phyloP scores from a whole-genome alignment of 1,140 invertebrate genomes.

The Scaptomyza graminum region DNA sequence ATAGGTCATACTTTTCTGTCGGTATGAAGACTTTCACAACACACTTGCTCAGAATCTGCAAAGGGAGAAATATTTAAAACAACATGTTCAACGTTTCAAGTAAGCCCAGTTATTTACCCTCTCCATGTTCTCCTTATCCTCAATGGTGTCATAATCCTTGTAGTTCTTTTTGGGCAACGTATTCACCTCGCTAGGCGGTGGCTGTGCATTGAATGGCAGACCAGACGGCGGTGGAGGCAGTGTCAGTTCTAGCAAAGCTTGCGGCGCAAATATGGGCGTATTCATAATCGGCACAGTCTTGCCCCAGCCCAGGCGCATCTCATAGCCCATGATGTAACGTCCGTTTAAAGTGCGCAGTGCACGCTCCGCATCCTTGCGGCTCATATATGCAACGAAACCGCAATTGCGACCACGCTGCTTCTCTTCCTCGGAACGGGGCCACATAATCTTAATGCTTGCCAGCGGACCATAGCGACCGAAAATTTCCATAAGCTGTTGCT shows the following conservation, averaged over 20 bases:
- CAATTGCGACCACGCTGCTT: conserved; percentile 97
- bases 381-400: conserved; percentile 99
- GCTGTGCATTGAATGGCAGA: conserved; percentile 99
- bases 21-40: conserved; percentile 99
- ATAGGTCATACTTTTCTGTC: conserved; percentile 89
- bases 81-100: background rate
- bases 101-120: conserved; percentile 84
- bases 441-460: conserved; percentile 99
- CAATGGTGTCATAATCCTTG: conserved; percentile 84
- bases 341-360: conserved; percentile 96
- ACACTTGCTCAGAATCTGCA: conserved; percentile 85
- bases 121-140: conserved; percentile 89
- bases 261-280: conserved; percentile 99
- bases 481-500: conserved; percentile 98
- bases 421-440: conserved; percentile 99
- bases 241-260: conserved; percentile 93
- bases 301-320: conserved; percentile 99
- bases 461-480: conserved; percentile 99
- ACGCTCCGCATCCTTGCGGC: conserved; percentile 97
- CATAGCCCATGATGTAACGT: conserved; percentile 94
- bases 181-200: conserved; percentile 84
- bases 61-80: background rate
- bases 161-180: conserved; percentile 80
- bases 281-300: conserved; percentile 97
- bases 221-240: conserved; percentile 94